Conservation (phyloP, 2,797 vertebrate genomes). For the Melanotaenia maccullochi region DNA sequence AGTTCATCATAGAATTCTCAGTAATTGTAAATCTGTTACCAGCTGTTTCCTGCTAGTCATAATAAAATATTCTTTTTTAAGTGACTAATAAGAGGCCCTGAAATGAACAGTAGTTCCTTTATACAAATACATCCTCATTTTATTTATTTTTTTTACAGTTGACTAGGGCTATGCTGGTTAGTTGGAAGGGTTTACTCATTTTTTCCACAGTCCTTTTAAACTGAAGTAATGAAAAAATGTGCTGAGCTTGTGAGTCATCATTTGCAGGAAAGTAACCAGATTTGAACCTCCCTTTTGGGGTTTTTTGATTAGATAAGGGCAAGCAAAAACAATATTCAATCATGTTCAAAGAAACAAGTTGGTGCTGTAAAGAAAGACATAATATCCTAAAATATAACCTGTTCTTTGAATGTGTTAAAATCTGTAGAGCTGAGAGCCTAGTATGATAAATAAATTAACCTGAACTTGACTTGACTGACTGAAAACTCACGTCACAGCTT, state of each 20-base stretch:
- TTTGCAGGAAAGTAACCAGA: slow-evolving; percentile 16
- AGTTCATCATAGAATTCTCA: slow-evolving; percentile 1
- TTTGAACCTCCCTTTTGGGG: slow-evolving; percentile 1
- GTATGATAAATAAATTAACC: not conserved
- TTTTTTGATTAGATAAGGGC: slow-evolving; percentile 30
- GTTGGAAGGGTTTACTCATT: slow-evolving; percentile 17
- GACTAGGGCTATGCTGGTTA: not conserved
- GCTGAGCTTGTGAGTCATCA: not conserved
- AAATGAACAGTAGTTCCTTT: slow-evolving; percentile 46
- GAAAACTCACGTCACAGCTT: slow-evolving; percentile 48
- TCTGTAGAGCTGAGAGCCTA: not conserved
- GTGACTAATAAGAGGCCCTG: slow-evolving; percentile 37
- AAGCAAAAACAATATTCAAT: not conserved
- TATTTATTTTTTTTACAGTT: slow-evolving; percentile 12
- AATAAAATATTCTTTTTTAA: slow-evolving; percentile 19
- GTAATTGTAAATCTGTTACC: slow-evolving; percentile 8
- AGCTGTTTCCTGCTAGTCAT: slow-evolving; percentile 26
- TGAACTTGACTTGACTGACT: not conserved
- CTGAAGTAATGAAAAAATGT: slow-evolving; percentile 17
- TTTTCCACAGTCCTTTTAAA: slow-evolving; percentile 31
- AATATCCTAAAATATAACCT: slow-evolving; percentile 16
- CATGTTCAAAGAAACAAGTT: slow-evolving; percentile 35
- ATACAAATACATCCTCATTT: slow-evolving; percentile 30
- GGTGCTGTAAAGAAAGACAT: slow-evolving; percentile 3
- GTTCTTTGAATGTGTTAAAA: not conserved